These are phyloP conservation scores for Etheostoma cragini DNA, from an alignment of 2,113 vertebrate genomes.

Conservation along the genomic window DNA sequence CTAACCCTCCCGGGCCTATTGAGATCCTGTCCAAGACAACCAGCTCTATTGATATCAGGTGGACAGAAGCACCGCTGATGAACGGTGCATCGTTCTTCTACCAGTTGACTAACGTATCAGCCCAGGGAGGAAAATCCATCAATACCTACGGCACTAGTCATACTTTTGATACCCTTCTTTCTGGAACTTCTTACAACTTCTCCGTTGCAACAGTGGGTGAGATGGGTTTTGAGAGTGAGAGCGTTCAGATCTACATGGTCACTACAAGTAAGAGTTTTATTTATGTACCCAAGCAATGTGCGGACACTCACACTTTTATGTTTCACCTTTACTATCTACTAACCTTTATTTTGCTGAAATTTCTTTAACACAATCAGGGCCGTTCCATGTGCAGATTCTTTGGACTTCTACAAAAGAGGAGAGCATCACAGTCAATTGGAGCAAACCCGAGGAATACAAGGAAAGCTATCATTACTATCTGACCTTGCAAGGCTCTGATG, in stretches of 20 bases:
- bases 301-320: neutral
- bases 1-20: conserved; percentile 71
- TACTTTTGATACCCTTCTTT: conserved; percentile 43
- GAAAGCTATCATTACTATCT: conserved; percentile 56
- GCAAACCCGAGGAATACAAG: conserved; percentile 28
- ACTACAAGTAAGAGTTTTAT: conserved; percentile 75
- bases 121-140: accelerated
- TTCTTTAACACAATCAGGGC: conserved; percentile 57
- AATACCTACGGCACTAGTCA: accelerated
- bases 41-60: conserved; percentile 42
- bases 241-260: neutral
- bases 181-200: conserved; percentile 76
- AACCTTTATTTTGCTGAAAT: neutral
- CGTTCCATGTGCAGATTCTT: conserved; percentile 34
- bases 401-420: neutral
- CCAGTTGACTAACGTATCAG: neutral
- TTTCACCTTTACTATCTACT: neutral
- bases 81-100: conserved; percentile 37
- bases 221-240: conserved; percentile 52
- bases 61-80: conserved; percentile 70
- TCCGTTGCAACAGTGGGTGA: conserved; percentile 68
- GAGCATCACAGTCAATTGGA: conserved; percentile 72
- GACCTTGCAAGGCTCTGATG: conserved; percentile 20
- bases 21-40: conserved; percentile 35
- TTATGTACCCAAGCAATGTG: neutral